Conservation (phyloP, 2,113 vertebrate genomes). For the Malurus elegans region DNA sequence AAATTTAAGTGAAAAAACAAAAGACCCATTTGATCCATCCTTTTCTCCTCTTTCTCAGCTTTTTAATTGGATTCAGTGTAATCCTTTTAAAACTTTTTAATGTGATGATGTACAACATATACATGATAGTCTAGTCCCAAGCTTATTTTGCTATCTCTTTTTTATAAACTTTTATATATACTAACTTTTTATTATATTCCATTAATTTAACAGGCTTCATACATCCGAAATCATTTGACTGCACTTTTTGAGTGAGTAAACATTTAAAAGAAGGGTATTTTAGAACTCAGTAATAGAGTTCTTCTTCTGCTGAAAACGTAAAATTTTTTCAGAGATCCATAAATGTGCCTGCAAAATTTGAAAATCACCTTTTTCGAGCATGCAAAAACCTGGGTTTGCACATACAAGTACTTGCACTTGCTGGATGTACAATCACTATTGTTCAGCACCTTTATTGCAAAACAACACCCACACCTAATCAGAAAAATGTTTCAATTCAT, state of each 20-base stretch:
- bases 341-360: neutral
- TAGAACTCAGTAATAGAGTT: neutral
- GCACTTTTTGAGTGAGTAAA: neutral
- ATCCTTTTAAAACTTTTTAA: neutral
- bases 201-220: neutral
- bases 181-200: neutral
- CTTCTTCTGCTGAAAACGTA: neutral
- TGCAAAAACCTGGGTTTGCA: slow-evolving; percentile 1
- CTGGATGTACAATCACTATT: neutral
- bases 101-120: neutral
- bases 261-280: neutral
- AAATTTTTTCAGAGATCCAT: neutral
- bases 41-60: neutral
- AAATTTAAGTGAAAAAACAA: neutral
- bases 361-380: neutral
- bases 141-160: neutral
- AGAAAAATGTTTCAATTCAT: neutral
- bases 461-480: neutral
- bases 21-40: neutral
- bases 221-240: neutral
- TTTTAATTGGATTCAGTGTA: neutral
- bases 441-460: neutral
- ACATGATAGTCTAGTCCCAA: neutral
- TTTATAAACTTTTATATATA: neutral
- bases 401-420: neutral